These are phyloP conservation scores for Thripadectes ignobilis DNA, from an alignment of 2,797 vertebrate species.

Conservation along the genomic window DNA sequence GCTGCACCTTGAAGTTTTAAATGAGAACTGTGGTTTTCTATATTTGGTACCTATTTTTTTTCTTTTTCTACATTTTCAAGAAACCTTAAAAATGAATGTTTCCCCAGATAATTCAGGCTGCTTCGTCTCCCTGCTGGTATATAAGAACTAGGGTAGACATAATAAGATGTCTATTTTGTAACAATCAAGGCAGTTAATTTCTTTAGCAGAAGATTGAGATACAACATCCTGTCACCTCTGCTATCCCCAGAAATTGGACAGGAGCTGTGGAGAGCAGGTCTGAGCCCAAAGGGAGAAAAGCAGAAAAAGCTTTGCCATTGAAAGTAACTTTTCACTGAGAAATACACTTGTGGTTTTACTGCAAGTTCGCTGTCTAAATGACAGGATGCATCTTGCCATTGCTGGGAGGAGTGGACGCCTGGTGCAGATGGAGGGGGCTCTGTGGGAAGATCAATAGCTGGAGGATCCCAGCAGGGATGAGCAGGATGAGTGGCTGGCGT, in stretches of 20 bases:
- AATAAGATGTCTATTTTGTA: background rate
- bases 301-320: background rate
- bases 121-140: background rate
- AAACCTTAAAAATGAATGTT: background rate
- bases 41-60: background rate
- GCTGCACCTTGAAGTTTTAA: slow-evolving; percentile 15
- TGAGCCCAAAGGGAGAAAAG: background rate
- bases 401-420: background rate
- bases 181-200: background rate
- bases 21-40: slow-evolving; percentile 7
- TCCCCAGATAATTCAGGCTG: background rate
- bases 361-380: background rate
- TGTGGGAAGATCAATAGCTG: background rate
- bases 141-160: background rate
- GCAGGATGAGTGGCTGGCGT: accelerated
- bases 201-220: background rate
- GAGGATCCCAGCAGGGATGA: background rate
- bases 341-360: background rate
- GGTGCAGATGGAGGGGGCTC: accelerated
- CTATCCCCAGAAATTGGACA: background rate
- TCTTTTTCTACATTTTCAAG: background rate
- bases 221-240: background rate
- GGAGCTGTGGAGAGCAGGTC: background rate
- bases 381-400: background rate
- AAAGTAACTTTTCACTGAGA: background rate